phyloP scores from a whole-genome alignment of 2,888 invertebrate species.

The Eristalinus sepulchralis region DNA sequence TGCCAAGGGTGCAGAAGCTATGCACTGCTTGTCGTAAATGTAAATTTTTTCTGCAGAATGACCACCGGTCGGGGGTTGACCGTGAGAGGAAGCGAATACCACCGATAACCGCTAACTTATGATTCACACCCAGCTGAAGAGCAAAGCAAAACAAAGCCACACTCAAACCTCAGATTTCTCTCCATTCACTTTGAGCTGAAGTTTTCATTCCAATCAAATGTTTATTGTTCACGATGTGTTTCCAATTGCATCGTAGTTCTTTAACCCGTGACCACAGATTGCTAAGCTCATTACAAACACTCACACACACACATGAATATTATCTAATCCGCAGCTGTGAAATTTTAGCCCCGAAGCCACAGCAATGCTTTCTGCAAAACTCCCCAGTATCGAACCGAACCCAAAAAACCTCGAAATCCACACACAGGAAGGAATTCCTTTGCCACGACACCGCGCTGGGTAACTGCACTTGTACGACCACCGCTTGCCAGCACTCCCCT shows the following conservation, averaged over 20 bases:
- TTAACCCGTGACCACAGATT: constrained; percentile 22
- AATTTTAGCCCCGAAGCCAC: constrained; percentile 56
- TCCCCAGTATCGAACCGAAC: not conserved
- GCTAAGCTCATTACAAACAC: constrained; percentile 13
- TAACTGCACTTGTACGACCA: constrained; percentile 2
- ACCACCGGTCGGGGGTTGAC: too few species aligned
- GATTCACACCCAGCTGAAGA: not conserved
- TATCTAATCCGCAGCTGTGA: not conserved
- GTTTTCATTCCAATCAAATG: constrained; percentile 6
- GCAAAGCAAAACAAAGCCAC: not conserved
- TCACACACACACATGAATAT: not conserved
- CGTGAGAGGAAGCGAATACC: not conserved
- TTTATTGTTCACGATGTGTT: constrained; percentile 12
- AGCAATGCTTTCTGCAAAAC: constrained; percentile 31
- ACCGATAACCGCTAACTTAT: not conserved
- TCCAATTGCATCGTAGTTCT: constrained; percentile 7
- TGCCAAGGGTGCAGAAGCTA: too few species aligned
- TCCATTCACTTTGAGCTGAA: constrained; percentile 2
- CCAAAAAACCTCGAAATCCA: constrained; percentile 14
- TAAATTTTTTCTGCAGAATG: too few species aligned
- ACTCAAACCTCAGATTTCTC: not conserved
- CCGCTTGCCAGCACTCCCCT: constrained; percentile 10
- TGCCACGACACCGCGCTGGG: constrained; percentile 11
- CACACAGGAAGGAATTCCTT: constrained; percentile 11
- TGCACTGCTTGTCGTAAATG: too few species aligned